These are phyloP conservation scores for Bergia sp. DNA, from an alignment of 92 coral and sea anemone genomes.

Conservation along the genomic window DNA sequence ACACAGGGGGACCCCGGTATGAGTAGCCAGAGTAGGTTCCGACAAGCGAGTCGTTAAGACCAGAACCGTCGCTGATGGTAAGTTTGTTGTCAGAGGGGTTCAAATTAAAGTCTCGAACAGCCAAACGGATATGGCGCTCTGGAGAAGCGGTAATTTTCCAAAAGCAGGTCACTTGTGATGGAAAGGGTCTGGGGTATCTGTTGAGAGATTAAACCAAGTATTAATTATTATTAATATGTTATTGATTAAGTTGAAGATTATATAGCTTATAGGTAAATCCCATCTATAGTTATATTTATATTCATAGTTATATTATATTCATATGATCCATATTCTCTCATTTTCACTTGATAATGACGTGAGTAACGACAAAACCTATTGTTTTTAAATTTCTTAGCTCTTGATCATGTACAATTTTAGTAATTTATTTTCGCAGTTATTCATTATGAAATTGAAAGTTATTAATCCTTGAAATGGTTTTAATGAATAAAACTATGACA, in stretches of 20 bases:
- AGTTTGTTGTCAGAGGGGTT: neutral
- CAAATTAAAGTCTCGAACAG: neutral
- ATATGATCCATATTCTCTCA: too few species aligned
- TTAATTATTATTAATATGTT: neutral
- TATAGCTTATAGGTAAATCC: too few species aligned
- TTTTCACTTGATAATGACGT: too few species aligned
- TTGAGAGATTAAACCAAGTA: neutral
- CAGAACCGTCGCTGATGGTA: constrained; percentile 12
- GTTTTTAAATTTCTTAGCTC: too few species aligned
- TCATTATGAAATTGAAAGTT: neutral
- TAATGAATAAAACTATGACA: neutral
- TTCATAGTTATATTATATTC: too few species aligned
- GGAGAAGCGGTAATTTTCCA: constrained; percentile 19
- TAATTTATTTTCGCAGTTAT: too few species aligned
- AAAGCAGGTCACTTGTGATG: neutral
- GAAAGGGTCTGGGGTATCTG: constrained; percentile 20
- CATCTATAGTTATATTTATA: too few species aligned
- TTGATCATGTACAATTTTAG: too few species aligned
- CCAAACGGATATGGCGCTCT: constrained; percentile 15
- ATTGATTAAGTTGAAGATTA: too few species aligned
- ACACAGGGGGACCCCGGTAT: neutral
- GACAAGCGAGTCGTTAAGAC: neutral
- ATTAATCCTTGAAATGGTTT: too few species aligned
- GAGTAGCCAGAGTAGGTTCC: neutral
- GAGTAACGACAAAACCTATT: too few species aligned